phyloP scores from a whole-genome alignment of 2,113 vertebrate genomes.

The Uria aalge region DNA sequence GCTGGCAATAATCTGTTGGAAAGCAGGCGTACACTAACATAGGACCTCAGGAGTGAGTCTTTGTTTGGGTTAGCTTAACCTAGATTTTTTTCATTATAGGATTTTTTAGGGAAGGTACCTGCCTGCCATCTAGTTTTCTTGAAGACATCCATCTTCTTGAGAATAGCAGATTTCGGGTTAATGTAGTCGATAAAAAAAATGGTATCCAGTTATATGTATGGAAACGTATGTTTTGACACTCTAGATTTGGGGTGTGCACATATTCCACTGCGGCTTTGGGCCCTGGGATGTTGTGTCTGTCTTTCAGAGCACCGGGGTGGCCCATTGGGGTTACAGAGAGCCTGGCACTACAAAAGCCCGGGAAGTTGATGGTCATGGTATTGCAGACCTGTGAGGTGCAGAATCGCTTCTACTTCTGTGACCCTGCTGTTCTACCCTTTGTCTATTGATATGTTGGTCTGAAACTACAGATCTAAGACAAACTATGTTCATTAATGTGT shows the following conservation, averaged over 20 bases:
- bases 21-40: not conserved
- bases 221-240: accelerated
- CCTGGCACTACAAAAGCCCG: not conserved
- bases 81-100: not conserved
- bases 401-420: not conserved
- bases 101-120: not conserved
- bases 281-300: not conserved
- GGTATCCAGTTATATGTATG: not conserved
- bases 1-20: not conserved
- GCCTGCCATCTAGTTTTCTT: not conserved
- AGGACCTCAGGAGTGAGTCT: not conserved
- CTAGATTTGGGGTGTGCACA: not conserved
- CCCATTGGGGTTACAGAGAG: not conserved
- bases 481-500: not conserved
- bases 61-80: not conserved
- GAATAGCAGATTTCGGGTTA: not conserved
- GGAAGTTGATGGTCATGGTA: not conserved
- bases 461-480: not conserved
- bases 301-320: not conserved
- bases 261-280: not conserved
- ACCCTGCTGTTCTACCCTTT: not conserved
- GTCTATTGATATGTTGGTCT: not conserved
- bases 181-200: not conserved
- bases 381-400: not conserved
- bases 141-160: not conserved